phyloP scores from a whole-genome alignment of 2,888 invertebrate genomes.

The Argyresthia albistria region DNA sequence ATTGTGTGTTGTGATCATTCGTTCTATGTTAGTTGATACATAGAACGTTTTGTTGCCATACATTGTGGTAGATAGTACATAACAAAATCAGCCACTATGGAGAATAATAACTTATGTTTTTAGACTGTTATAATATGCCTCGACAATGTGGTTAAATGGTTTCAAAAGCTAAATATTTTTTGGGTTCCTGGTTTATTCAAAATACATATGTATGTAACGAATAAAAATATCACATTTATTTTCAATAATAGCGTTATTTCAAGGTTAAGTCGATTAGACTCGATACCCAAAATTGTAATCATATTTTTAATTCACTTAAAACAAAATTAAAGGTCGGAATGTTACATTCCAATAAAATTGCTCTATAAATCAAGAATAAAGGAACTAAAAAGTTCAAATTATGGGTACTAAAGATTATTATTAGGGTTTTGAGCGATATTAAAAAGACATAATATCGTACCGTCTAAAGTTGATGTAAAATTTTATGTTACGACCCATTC shows the following conservation, averaged over 20 bases:
- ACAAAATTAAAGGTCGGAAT: background rate
- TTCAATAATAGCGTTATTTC: background rate
- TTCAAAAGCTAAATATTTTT: too few species aligned
- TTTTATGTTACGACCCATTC: conserved; percentile 60
- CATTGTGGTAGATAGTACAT: background rate
- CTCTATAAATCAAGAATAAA: background rate
- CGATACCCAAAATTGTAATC: background rate
- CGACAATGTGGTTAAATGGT: too few species aligned
- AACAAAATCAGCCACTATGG: background rate
- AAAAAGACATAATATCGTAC: conserved; percentile 54
- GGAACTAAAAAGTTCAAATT: background rate
- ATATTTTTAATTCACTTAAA: background rate
- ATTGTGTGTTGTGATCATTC: background rate
- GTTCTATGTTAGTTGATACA: background rate
- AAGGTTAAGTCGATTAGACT: background rate
- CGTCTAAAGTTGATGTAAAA: conserved; percentile 64
- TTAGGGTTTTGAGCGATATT: conserved; percentile 56
- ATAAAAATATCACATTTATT: background rate
- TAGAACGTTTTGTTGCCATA: background rate
- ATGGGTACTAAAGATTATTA: conserved; percentile 50
- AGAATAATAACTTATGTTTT: too few species aligned
- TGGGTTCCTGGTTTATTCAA: too few species aligned
- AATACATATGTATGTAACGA: too few species aligned
- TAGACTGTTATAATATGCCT: too few species aligned
- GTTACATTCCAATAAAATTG: background rate